These are phyloP conservation scores for Drosophila hydei DNA, from an alignment of 1,140 invertebrate genomes.

Conservation along the genomic window DNA sequence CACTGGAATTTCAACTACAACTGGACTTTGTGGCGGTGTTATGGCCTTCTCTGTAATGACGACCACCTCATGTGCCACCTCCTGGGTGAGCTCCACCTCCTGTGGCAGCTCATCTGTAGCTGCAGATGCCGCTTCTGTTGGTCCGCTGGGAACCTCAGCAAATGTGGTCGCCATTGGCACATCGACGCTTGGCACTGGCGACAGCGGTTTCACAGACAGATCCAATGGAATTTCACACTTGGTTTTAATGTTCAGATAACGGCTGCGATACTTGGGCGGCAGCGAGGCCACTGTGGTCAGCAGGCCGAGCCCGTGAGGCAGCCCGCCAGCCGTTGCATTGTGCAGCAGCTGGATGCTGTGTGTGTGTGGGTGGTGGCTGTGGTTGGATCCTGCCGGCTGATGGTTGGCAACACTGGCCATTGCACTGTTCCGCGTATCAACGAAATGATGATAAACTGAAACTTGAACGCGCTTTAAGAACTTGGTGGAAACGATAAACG, in stretches of 20 bases:
- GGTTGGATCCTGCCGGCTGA: conserved; percentile 21
- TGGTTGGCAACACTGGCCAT: conserved; percentile 59
- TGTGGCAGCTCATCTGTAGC: background rate
- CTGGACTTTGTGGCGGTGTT: conserved; percentile 63
- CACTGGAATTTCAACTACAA: conserved; percentile 1
- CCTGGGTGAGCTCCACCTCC: conserved; percentile 10
- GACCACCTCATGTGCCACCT: conserved; percentile 37
- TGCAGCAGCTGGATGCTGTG: conserved; percentile 79
- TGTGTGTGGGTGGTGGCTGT: conserved; percentile 39
- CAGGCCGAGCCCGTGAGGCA: conserved; percentile 76
- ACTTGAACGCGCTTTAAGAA: conserved; percentile 61
- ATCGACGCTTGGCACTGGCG: conserved; percentile 57
- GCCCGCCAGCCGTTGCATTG: conserved; percentile 51
- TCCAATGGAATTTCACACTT: conserved; percentile 85
- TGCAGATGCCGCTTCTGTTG: conserved; percentile 11
- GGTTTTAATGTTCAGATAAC: conserved; percentile 79
- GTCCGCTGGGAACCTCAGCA: conserved; percentile 67
- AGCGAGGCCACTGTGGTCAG: conserved; percentile 83
- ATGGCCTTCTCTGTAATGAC: conserved; percentile 50
- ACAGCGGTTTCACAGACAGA: conserved; percentile 85
- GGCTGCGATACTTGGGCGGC: conserved; percentile 83
- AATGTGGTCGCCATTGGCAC: conserved; percentile 69
- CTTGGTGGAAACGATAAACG: conserved; percentile 38
- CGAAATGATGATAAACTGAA: conserved; percentile 48
- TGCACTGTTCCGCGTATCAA: conserved; percentile 51